Evolutionary conservation across 2,113 vertebrate species (phyloP).

Genomic region (Burhinus bistriatus): DNA sequence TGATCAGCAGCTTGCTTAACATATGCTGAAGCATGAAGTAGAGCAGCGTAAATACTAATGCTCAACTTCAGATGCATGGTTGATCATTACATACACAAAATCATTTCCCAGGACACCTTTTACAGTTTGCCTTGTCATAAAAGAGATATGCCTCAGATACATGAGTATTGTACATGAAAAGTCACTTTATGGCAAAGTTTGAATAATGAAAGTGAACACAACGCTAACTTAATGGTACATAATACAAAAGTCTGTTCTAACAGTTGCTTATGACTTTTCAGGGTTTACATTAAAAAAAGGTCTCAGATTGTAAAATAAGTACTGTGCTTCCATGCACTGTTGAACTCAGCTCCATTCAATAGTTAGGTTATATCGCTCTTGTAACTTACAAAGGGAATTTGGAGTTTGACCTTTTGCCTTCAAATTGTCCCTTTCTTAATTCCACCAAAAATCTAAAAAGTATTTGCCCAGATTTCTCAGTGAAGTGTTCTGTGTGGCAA

Average conservation of each 20-base stretch:
- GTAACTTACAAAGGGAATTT: not conserved
- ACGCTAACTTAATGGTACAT: not conserved
- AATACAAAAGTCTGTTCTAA: not conserved
- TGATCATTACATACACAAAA: not conserved
- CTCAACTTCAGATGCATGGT: not conserved
- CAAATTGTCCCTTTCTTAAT: not conserved
- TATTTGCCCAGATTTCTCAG: not conserved
- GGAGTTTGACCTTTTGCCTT: not conserved
- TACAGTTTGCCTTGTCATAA: not conserved
- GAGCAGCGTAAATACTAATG: not conserved
- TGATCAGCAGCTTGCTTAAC: not conserved
- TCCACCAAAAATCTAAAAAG: not conserved
- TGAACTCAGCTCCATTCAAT: not conserved
- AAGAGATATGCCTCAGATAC: not conserved
- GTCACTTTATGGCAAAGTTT: not conserved
- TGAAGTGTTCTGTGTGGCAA: not conserved
- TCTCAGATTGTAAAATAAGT: not conserved
- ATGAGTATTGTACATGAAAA: not conserved
- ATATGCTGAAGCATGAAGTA: not conserved
- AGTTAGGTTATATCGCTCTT: not conserved
- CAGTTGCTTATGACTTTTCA: not conserved
- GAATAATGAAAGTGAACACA: not conserved
- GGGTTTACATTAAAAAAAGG: not conserved
- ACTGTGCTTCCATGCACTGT: not conserved
- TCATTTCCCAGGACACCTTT: slow-evolving; percentile 2